Base-by-base conservation (phyloP, 2,797 vertebrate genomes). In the Todus mexicanus region DNA sequence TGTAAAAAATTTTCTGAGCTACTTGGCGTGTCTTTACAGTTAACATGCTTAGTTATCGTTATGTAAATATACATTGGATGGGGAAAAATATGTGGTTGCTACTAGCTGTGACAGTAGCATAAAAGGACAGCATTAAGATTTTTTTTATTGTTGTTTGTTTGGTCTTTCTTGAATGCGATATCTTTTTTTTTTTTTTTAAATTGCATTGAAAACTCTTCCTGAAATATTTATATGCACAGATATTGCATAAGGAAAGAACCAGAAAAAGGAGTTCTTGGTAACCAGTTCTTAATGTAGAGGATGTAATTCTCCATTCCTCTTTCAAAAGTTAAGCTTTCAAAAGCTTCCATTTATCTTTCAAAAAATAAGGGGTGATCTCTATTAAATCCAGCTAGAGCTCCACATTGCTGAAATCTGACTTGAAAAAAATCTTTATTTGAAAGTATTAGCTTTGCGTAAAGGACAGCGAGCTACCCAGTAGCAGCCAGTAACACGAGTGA, bases 191-290 rank as follows among this genome's bases (percentile, higher is more conserved):
- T 84, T 77, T 89, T 95, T 90, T 56, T 54, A 93, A 90, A 73
- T 76, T 45, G 33, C 56, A 43, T 88, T 73, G 65, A 90, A 92
- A 89, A 57, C 26, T 61, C 56, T 12, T 43, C 17, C 71, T 95
- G 87, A 89, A 96, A 92, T 94, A 94, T 95, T 94, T 89, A 94
- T 93, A 61, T 74, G 57, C 53, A 59, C 59, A 89, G 90, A 84
- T 61, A 90, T 37, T 89, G 60, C 26, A 6, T 92, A 90, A 94
- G 42, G 15, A 27, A 74, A 71, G 68, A 93, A 69, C 5, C 20
- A 53, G 61, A 59, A 84, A 90, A 92, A 35, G 16, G 27, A 69
- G 23, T 27, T 73, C 22, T 35, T 69, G 21, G 17, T 75, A 88
- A 48, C 42, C 19, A n/a, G 26, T 0, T 84, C 35, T 77, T 61